Percentiles rank a stretch among this genome's conserved stretches.
phyloP scores from a whole-genome alignment of 2,113 vertebrate genomes.

The Paramisgurnus dabryanus region DNA sequence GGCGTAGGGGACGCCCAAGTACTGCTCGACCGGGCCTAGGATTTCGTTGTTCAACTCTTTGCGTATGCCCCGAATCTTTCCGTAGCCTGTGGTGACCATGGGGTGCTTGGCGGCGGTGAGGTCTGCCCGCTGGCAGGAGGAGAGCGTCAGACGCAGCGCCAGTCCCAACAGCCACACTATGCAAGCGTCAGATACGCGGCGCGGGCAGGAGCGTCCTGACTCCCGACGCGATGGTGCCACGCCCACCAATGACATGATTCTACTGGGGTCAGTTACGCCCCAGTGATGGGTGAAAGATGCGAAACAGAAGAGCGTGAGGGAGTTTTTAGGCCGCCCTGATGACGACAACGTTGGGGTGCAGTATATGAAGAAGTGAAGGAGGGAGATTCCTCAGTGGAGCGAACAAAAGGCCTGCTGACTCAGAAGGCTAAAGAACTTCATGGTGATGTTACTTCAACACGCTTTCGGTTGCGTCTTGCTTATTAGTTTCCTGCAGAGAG shows the following conservation, averaged over 20 bases:
- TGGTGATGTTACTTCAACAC: constrained; percentile 66
- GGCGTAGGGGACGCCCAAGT: constrained; percentile 88
- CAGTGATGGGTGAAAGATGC: neutral
- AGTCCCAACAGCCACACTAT: constrained; percentile 78
- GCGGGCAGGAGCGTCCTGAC: constrained; percentile 54
- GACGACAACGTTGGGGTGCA: neutral
- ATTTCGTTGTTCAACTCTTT: constrained; percentile 90
- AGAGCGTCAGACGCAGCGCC: constrained; percentile 73
- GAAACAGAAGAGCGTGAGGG: neutral
- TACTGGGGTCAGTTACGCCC: neutral
- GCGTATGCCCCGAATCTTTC: constrained; percentile 83
- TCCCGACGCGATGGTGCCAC: constrained; percentile 45
- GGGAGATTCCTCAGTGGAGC: constrained; percentile 51
- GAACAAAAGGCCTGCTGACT: constrained; percentile 40
- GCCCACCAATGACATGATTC: constrained; percentile 28
- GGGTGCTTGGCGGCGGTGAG: constrained; percentile 72
- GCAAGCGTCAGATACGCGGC: constrained; percentile 66
- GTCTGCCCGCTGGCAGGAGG: constrained; percentile 79
- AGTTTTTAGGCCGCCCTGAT: neutral
- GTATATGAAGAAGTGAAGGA: neutral
- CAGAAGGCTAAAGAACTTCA: constrained; percentile 61
- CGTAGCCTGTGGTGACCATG: constrained; percentile 84
- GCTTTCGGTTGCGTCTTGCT: constrained; percentile 59
- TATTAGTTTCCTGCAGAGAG: constrained; percentile 64
- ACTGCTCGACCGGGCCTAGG: constrained; percentile 88